Conservation (phyloP, 2,888 invertebrate species). For the Esperia sulphurella region DNA sequence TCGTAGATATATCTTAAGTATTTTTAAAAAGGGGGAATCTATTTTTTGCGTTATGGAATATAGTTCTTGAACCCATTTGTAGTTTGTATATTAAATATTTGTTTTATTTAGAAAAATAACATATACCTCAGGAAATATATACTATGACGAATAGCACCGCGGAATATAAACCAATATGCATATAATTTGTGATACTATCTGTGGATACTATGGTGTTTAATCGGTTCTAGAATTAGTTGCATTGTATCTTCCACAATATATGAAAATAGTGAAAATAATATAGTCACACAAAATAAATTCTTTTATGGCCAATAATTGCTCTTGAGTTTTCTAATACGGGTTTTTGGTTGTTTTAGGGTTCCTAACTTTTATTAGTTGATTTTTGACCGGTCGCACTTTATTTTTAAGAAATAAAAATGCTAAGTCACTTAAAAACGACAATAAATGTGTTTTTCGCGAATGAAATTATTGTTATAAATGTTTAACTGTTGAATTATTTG, state of each 20-base stretch:
- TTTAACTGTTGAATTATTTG: constrained; percentile 16
- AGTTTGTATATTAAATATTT: no score
- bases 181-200: no score
- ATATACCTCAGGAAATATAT: no score
- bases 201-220: no score
- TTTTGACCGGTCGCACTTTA: neutral
- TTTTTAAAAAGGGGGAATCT: neutral
- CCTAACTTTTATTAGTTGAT: neutral
- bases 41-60: neutral
- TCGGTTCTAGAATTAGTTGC: no score
- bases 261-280: no score
- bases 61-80: no score
- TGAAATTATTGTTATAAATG: constrained; percentile 24
- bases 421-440: constrained; percentile 37
- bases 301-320: neutral
- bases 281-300: no score
- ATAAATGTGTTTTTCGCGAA: constrained; percentile 31
- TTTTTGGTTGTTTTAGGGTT: constrained; percentile 1
- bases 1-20: neutral
- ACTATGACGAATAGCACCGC: no score
- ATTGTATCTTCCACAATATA: no score
- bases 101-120: no score
- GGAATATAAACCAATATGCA: no score
- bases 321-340: constrained; percentile 1
- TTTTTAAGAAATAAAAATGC: neutral